A percentile compares a stretch with the other conserved stretches of the same genome.
These are phyloP conservation scores for Nycteola revayana DNA, from an alignment of 2,888 invertebrate genomes.

Conservation along the genomic window DNA sequence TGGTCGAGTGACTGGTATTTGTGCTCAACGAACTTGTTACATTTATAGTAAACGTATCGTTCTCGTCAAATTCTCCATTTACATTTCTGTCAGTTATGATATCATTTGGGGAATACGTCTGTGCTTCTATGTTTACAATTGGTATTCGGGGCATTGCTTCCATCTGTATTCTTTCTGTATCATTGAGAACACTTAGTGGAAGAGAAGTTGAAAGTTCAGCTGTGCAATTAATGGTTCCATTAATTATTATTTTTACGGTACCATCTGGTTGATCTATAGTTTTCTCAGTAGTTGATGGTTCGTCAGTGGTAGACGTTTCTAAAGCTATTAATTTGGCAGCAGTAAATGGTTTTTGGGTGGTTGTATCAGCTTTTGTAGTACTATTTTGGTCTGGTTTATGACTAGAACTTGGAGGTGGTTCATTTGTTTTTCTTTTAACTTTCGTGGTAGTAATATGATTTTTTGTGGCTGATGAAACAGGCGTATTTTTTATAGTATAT, in stretches of 20 bases:
- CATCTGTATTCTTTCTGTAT: slow-evolving; percentile 43
- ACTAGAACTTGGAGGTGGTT: slow-evolving; percentile 32
- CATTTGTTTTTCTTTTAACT: slow-evolving; percentile 63
- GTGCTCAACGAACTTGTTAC: slow-evolving; percentile 78
- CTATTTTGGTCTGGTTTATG: slow-evolving; percentile 19
- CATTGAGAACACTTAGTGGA: slow-evolving; percentile 52
- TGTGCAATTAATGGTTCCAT: slow-evolving; percentile 74
- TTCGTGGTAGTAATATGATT: slow-evolving; percentile 48
- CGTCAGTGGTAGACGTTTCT: slow-evolving; percentile 23
- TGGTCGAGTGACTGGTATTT: slow-evolving; percentile 57
- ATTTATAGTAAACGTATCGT: slow-evolving; percentile 80
- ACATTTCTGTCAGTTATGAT: slow-evolving; percentile 65
- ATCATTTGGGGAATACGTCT: slow-evolving; percentile 60
- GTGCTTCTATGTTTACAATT: slow-evolving; percentile 50
- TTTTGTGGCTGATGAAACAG: slow-evolving; percentile 37
- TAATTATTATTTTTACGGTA: slow-evolving; percentile 62
- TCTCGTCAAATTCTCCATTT: slow-evolving; percentile 64
- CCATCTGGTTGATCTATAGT: slow-evolving; percentile 60
- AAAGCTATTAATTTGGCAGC: slow-evolving; percentile 26
- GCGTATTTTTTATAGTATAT: slow-evolving; percentile 40
- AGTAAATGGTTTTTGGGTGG: slow-evolving; percentile 24
- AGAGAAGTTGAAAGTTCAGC: slow-evolving; percentile 64
- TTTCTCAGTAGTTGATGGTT: slow-evolving; percentile 8
- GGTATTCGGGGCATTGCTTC: slow-evolving; percentile 55
- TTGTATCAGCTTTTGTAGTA: slow-evolving; percentile 15